Base-by-base conservation (phyloP, 1,140 invertebrate species). In the Neodiprion fabricii region DNA sequence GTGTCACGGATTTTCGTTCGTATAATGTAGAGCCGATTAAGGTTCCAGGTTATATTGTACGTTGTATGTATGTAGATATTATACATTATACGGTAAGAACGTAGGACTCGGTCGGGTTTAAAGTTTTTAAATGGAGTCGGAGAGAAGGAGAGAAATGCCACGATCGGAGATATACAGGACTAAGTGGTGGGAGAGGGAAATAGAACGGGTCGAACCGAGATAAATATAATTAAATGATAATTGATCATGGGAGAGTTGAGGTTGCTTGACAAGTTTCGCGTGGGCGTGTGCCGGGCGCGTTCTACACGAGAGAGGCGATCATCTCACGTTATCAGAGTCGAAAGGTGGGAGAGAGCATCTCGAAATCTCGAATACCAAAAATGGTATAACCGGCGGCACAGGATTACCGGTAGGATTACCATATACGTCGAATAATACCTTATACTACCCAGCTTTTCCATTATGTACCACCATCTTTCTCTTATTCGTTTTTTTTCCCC, bases 201-300 rank as follows among this genome's bases (percentile, higher is more conserved):
- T 65, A 61, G 67, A 61, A 75, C 53, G 14, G n/a, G 21, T 65
- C 17, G 49, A 61, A 47, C 66, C 23, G 72, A 79, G 79, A 72
- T 76, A 75, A 76, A 70, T 40, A 40, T 77, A 77, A 80, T 75
- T 74, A 71, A 79, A 80, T 76, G 72, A 79, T 80, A 77, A 78
- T 78, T 69, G 74, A 79, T 74, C 21, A 71, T 11, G 48, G 48
- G 71, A 67, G 70, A 77, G 71, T 49, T 71, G 71, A 74, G 74
- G 74, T 74, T 79, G 78, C 69, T 80, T 71, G 77, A 75, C 76
- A 76, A 79, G 78, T 78, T 61, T 67, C 68, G 79, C 61, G 83
- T 85, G 79, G 83, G 83, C 80, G 82, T 75, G 40, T 14, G 40
- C 40, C 67, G 17, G 67, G 11, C 67, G 12, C 40, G 11, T 69